These are phyloP conservation scores for Chelonus formosanus DNA, from an alignment of 2,888 invertebrate genomes.

Conservation along the genomic window DNA sequence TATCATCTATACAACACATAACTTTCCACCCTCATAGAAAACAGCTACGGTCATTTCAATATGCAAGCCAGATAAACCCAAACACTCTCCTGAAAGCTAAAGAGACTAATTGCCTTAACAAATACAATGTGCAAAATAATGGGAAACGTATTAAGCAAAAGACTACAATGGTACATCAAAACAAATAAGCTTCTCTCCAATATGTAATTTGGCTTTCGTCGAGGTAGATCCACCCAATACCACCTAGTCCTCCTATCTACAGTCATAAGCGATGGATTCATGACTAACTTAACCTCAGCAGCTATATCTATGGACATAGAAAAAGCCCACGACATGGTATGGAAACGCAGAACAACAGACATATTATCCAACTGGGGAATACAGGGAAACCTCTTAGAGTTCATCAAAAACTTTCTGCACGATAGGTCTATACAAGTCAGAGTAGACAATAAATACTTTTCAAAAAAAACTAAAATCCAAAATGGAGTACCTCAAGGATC, in stretches of 20 bases:
- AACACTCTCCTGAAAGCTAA: constrained; percentile 3
- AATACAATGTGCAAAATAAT: constrained; percentile 23
- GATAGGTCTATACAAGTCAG: constrained; percentile 18
- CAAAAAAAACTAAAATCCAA: neutral
- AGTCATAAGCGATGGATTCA: neutral
- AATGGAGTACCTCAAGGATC: constrained; percentile 31
- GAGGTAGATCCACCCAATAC: constrained; percentile 27
- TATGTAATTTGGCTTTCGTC: constrained; percentile 33
- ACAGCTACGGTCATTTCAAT: constrained; percentile 20
- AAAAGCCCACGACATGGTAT: constrained; percentile 29
- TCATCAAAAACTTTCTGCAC: constrained; percentile 19
- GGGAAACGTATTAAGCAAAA: constrained; percentile 25
- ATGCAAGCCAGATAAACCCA: constrained; percentile 23
- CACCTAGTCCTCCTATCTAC: constrained; percentile 16
- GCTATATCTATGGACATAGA: constrained; percentile 3
- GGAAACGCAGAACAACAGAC: constrained; percentile 8
- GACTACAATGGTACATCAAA: constrained; percentile 27
- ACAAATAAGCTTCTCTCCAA: constrained; percentile 17
- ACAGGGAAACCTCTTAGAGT: constrained; percentile 15
- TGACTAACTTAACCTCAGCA: neutral
- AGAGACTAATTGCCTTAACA: constrained; percentile 23
- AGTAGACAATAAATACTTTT: neutral
- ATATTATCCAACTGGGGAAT: neutral
- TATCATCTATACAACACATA: neutral
- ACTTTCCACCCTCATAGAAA: constrained; percentile 17